Evolutionary conservation across 2,797 vertebrate species (phyloP), one percentile per base, ranked within the genome.

Genomic region (Coregonus ussuriensis): DNA sequence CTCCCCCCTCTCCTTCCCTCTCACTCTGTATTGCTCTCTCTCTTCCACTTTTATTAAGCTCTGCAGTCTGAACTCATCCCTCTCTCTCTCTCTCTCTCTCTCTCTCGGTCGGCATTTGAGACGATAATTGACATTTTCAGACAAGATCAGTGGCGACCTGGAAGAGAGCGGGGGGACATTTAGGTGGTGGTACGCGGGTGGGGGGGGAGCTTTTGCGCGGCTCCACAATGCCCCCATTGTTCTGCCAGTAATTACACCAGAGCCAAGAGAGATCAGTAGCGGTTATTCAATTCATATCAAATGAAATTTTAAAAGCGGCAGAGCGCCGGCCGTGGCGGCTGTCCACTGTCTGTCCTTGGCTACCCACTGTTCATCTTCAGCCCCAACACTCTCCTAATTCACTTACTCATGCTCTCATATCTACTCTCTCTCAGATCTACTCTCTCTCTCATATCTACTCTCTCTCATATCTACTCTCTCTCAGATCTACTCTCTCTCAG

Each of bases 211-310:
- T 0, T 47, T 92, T 91, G 90, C 71, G 53, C 83, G 13, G 78
- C 82, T 88, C 83, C 79, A 92, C 87, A 90, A 90, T 87, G 88
- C 82, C 83, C 41, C 88, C 66, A 87, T 90, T 92, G 88, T 92
- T 92, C 92, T 74, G 82, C 74, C 47, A 74, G 90, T 94, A 94
- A 94, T 94, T 94, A 93, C 90, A 88, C 88, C 79, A 75, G 71
- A 86, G 88, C 85, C 87, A 85, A 11, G 82, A 82, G 84, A 91
- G 89, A 92, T 89, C 78, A 81, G 54, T 81, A 81, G 84, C 87
- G 89, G 80, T 82, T 92, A 93, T 93, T 94, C 91, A 93, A 94
- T 94, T 92, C 85, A 92, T 93, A 93, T 93, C 87, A 93, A 92
- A 93, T 91, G 85, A 88, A 92, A 92, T 76, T 88, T 83, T 74